Conservation (phyloP, 35 echinoderm and acorn worm genomes). For the Apostichopus californicus region DNA sequence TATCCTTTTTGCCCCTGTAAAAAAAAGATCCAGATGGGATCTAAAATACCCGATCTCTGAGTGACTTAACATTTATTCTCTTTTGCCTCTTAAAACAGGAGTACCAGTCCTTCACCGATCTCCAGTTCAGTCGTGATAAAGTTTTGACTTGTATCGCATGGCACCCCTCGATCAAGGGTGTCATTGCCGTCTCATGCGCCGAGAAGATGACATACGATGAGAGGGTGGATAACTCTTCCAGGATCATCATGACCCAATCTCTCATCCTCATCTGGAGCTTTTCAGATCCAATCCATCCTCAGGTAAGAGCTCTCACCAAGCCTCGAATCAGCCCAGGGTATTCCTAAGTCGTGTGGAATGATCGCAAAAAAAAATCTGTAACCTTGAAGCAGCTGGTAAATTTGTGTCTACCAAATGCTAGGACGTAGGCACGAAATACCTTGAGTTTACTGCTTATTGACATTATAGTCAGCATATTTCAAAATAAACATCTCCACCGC, state of each 20-base stretch:
- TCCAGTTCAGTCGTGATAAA: slow-evolving; percentile 96
- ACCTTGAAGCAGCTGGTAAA: too few species aligned
- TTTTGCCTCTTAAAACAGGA: slow-evolving; percentile 55
- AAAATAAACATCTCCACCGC: too few species aligned
- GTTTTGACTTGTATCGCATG: slow-evolving; percentile 85
- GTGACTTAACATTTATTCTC: not conserved
- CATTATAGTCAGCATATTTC: too few species aligned
- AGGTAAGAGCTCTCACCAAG: slow-evolving; percentile 59
- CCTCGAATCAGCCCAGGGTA: too few species aligned
- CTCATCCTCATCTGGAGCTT: slow-evolving; percentile 97
- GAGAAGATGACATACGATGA: slow-evolving; percentile 97
- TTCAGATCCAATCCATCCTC: slow-evolving; percentile 97
- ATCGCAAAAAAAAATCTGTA: too few species aligned
- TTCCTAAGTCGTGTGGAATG: too few species aligned
- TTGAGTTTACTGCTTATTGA: too few species aligned
- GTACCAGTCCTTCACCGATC: slow-evolving; percentile 99
- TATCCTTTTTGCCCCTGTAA: too few species aligned
- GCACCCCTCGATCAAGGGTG: slow-evolving; percentile 94
- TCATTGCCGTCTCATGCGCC: slow-evolving; percentile 89
- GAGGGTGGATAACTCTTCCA: slow-evolving; percentile 88
- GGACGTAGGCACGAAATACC: too few species aligned
- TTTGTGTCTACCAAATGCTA: too few species aligned
- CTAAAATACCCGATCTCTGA: not conserved
- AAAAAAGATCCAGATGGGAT: not conserved
- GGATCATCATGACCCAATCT: slow-evolving; percentile 94